A percentile compares a stretch with the other conserved stretches of the same genome.
Conservation (phyloP, 2,888 invertebrate genomes). For the Liposcelis brunnea region DNA sequence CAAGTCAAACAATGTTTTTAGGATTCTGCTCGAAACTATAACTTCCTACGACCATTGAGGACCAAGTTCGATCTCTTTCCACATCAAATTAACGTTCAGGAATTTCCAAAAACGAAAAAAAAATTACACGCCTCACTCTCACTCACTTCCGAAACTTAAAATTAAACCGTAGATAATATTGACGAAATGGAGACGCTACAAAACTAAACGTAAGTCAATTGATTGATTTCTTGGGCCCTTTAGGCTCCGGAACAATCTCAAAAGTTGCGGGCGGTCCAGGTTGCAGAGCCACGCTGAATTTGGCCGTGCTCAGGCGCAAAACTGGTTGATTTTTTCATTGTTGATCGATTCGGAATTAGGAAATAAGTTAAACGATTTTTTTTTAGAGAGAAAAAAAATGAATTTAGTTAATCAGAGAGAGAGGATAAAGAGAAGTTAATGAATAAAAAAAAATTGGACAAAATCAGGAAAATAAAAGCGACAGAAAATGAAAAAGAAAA, state of each 20-base stretch:
- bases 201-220: neutral
- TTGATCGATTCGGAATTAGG: neutral
- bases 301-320: neutral
- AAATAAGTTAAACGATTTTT: neutral
- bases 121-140: too few species aligned
- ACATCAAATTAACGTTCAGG: too few species aligned
- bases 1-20: too few species aligned
- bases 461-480: conserved; percentile 6
- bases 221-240: too few species aligned
- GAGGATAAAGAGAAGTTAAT: conserved; percentile 5
- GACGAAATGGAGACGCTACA: neutral
- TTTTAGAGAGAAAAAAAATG: neutral
- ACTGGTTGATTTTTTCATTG: neutral
- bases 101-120: too few species aligned
- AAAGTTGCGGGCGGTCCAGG: conserved; percentile 3
- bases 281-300: conserved; percentile 4
- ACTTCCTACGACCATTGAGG: too few species aligned
- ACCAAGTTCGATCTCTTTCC: too few species aligned
- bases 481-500: conserved; percentile 2
- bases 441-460: conserved; percentile 11
- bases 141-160: neutral
- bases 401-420: neutral
- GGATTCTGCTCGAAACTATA: too few species aligned
- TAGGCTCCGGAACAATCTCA: neutral
- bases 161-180: conserved; percentile 10